Conservation (phyloP, 30 jellyfish, hydroid and myxozoan species). For the Catostylus mosaicus region DNA sequence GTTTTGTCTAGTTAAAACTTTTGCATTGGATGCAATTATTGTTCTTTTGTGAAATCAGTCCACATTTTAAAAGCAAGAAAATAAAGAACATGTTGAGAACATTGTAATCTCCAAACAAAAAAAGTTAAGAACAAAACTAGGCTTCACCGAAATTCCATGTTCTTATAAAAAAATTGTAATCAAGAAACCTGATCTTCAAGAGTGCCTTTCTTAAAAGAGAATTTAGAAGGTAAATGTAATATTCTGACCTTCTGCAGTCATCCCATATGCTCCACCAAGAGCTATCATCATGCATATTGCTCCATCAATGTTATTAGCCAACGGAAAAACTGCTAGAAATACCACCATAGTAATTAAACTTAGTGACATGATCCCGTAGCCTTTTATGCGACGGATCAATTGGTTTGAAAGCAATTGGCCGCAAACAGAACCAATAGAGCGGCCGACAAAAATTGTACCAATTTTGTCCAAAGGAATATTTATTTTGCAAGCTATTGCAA, state of each 20-base stretch:
- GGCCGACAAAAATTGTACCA: constrained; percentile 35
- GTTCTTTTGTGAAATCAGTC: too few relatives aligned
- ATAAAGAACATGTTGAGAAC: too few relatives aligned
- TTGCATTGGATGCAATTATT: too few relatives aligned
- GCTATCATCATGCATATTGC: constrained; percentile 36
- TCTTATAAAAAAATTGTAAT: too few relatives aligned
- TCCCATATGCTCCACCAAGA: constrained; percentile 56
- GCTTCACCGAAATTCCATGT: too few relatives aligned
- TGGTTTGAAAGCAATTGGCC: constrained; percentile 21
- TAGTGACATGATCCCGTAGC: constrained; percentile 34
- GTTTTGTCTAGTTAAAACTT: too few relatives aligned
- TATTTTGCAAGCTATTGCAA: constrained; percentile 46
- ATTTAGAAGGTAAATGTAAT: not conserved
- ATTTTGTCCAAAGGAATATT: constrained; percentile 7
- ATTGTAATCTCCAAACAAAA: too few relatives aligned
- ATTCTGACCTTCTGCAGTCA: constrained; percentile 44
- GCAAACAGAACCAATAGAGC: constrained; percentile 49
- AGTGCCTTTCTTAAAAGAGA: not conserved
- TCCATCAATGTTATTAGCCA: constrained; percentile 11
- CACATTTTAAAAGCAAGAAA: too few relatives aligned
- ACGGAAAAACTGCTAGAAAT: constrained; percentile 21
- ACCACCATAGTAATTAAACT: constrained; percentile 14
- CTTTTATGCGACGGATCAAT: constrained; percentile 1
- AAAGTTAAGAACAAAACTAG: too few relatives aligned
- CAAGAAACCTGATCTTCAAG: not conserved